Base-by-base conservation (phyloP, 2,888 invertebrate species). In the Heliconius cydno region DNA sequence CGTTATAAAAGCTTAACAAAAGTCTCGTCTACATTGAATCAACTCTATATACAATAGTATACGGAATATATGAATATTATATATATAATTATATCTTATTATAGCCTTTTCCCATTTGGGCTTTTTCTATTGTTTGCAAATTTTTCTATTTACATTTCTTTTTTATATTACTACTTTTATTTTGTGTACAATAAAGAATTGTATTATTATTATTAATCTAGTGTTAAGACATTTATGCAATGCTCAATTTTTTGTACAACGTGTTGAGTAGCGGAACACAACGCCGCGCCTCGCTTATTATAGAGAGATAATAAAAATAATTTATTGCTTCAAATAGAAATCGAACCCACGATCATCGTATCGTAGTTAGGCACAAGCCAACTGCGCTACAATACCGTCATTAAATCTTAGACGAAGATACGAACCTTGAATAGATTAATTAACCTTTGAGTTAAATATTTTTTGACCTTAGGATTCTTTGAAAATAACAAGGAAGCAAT, bases 391-490 rank as follows among this genome's bases (percentile, higher is more conserved):
- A 22, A 22, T n/a, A n/a, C 22, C 15, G 5, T 28, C 30, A 19
- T 30, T 19, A 60, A n/a, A 67, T 34, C 25, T 41, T 25, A 41
- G 41, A 70, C 19, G 25, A 70, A 38, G 41, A 41, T 41, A 34
- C 2, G 15, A 70, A 41, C 68, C 68, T 70, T 70, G 68, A 70
- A 41, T 41, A 70, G 38, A 41, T 70, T 15, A 68, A 68, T 68
- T 70, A 70, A 70, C 68, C 68, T 70, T 70, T 70, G 38, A 68
- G 41, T 41, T 70, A 25, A 70, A 70, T 41, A 70, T 70, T 70
- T 70, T 41, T 19, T 70, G 68, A 70, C 68, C 41, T 70, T 41
- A 15, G n/a, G 25, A 41, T 70, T n/a, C 68, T 70, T n/a, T 41
- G 13, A 68, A 25, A 15, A 70, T 70, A 0, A 41, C 25, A 15